These are phyloP conservation scores for Bujurquina vittata DNA, from an alignment of 2,113 vertebrate species.

Conservation along the genomic window DNA sequence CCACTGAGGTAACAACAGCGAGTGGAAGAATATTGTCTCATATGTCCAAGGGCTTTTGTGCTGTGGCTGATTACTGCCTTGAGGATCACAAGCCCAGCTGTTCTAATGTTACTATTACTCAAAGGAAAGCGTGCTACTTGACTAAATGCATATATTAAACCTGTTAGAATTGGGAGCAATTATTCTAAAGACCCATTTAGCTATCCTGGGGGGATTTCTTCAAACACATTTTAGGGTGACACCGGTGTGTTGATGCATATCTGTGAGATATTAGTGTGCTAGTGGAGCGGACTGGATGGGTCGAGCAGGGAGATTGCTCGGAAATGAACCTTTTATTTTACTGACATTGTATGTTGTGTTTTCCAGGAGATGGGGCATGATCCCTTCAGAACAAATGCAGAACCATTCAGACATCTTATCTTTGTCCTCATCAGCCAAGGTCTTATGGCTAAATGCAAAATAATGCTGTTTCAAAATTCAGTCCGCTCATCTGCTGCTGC, in stretches of 20 bases:
- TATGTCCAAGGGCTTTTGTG: not conserved
- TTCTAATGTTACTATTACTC: slow-evolving; percentile 57
- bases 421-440: slow-evolving; percentile 19
- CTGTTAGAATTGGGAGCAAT: slow-evolving; percentile 64
- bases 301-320: slow-evolving; percentile 16
- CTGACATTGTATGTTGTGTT: slow-evolving; percentile 33
- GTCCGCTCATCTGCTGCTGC: not conserved
- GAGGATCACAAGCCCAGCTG: slow-evolving; percentile 8
- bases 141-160: slow-evolving; percentile 65
- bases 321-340: slow-evolving; percentile 33
- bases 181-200: slow-evolving; percentile 69
- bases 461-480: slow-evolving; percentile 24
- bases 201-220: slow-evolving; percentile 47
- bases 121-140: slow-evolving; percentile 38
- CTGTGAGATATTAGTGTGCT: slow-evolving; percentile 56
- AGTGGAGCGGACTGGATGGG: slow-evolving; percentile 35
- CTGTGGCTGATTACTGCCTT: slow-evolving; percentile 18
- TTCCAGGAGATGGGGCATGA: not conserved
- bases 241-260: slow-evolving; percentile 62
- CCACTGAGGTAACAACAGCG: slow-evolving; percentile 5
- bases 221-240: slow-evolving; percentile 39
- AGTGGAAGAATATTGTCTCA: not conserved
- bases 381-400: slow-evolving; percentile 2
- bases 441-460: slow-evolving; percentile 22
- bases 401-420: slow-evolving; percentile 37